These are phyloP conservation scores for Trypoxylus dichotomus DNA, from an alignment of 1,140 invertebrate genomes.

Conservation along the genomic window DNA sequence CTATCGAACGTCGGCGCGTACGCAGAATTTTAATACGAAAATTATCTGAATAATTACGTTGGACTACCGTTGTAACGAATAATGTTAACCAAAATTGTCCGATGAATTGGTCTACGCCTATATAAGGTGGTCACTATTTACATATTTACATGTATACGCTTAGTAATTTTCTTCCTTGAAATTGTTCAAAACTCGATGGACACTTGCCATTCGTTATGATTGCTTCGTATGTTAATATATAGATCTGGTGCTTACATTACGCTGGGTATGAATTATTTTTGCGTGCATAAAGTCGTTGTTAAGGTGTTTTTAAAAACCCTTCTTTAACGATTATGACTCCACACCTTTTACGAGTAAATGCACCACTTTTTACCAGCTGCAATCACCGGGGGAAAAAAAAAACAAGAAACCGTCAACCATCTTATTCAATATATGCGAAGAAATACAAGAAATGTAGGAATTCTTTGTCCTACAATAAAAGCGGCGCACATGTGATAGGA, in stretches of 20 bases:
- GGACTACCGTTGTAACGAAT: slow-evolving; percentile 10
- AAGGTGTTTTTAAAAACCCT: neutral
- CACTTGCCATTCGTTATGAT: slow-evolving; percentile 8
- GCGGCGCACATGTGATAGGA: no score
- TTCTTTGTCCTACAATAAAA: no score
- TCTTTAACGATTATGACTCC: neutral
- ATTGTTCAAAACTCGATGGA: neutral
- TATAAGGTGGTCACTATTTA: slow-evolving; percentile 15
- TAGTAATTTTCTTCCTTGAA: slow-evolving; percentile 4
- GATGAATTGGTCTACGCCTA: slow-evolving; percentile 16
- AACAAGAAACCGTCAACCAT: neutral
- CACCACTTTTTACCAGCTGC: neutral
- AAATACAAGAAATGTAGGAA: neutral
- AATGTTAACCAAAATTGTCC: slow-evolving; percentile 11
- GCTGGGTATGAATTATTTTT: neutral
- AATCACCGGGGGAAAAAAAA: neutral
- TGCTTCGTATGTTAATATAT: neutral
- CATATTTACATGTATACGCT: slow-evolving; percentile 12
- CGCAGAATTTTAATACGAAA: slow-evolving; percentile 25
- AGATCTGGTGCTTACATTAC: neutral
- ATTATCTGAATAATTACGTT: slow-evolving; percentile 16
- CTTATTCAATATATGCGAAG: neutral
- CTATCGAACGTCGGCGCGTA: neutral
- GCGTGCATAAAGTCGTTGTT: neutral
- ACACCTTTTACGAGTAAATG: neutral